A percentile compares a stretch with the other conserved stretches of the same genome.
These are phyloP conservation scores for Poeciliopsis infans DNA, from an alignment of 2,797 vertebrate genomes.

Conservation along the genomic window DNA sequence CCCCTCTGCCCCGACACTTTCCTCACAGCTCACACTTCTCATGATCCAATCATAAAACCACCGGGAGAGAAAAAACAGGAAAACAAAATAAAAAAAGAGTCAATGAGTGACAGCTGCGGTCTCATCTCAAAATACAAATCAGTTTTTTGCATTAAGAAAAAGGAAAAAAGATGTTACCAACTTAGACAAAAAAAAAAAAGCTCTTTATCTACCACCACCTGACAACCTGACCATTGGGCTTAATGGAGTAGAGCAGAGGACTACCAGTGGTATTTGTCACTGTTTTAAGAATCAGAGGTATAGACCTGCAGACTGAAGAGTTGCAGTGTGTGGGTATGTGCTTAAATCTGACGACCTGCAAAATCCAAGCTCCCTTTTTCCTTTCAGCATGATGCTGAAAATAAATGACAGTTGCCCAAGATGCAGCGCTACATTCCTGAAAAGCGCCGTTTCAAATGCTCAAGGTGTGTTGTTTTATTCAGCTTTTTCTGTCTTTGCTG, in stretches of 20 bases:
- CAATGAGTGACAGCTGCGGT: constrained; percentile 13
- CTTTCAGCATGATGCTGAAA: neutral
- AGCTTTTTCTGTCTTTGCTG: constrained; percentile 5
- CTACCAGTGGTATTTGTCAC: neutral
- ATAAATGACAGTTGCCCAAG: neutral
- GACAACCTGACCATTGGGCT: neutral
- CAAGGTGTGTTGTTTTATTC: neutral
- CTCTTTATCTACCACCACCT: neutral
- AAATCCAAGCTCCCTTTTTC: neutral
- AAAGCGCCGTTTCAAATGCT: neutral
- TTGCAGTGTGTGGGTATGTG: neutral
- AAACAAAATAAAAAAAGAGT: neutral
- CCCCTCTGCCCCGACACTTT: constrained; percentile 33
- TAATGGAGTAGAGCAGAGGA: neutral
- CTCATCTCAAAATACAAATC: constrained; percentile 24
- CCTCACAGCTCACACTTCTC: constrained; percentile 27
- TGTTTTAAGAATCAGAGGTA: neutral
- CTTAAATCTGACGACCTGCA: neutral
- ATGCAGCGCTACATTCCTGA: neutral
- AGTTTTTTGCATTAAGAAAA: neutral
- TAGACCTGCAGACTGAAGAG: neutral
- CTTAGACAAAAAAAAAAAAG: neutral
- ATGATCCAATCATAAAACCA: constrained; percentile 36
- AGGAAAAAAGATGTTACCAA: neutral
- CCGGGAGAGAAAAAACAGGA: constrained; percentile 6